These are phyloP conservation scores for Apamea anceps DNA, from an alignment of 2,888 invertebrate genomes.

Conservation along the genomic window DNA sequence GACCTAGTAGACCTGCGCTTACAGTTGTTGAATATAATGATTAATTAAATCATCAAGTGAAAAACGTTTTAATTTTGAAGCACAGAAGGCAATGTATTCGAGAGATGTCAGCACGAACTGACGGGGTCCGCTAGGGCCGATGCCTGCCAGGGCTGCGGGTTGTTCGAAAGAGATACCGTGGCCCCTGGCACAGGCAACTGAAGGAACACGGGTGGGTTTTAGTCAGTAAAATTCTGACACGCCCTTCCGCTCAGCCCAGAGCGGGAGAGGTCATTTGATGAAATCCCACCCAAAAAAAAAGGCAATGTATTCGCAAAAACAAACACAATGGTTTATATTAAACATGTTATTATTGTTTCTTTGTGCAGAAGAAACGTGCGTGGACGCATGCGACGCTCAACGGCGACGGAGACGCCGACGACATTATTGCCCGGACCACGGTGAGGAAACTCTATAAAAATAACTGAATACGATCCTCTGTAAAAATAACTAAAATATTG, in stretches of 20 bases:
- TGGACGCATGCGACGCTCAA: constrained; percentile 86
- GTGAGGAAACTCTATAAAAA: constrained; percentile 65
- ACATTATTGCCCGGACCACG: constrained; percentile 88
- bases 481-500: background rate
- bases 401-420: constrained; percentile 85
- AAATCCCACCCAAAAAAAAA: too few species aligned
- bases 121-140: too few species aligned
- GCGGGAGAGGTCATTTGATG: too few species aligned
- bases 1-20: background rate
- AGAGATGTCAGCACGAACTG: too few species aligned
- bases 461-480: background rate
- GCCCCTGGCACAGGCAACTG: too few species aligned
- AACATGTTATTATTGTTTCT: background rate
- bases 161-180: too few species aligned
- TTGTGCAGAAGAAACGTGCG: constrained; percentile 85
- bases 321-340: background rate
- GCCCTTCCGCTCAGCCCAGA: too few species aligned
- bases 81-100: background rate
- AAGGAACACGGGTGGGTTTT: too few species aligned
- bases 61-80: background rate
- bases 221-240: too few species aligned
- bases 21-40: background rate
- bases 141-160: too few species aligned
- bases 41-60: background rate
- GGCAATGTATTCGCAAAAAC: background rate